A percentile compares a stretch with the other conserved stretches of the same genome.
These are phyloP conservation scores for Apoda limacodes DNA, from an alignment of 2,888 invertebrate genomes.

Conservation along the genomic window DNA sequence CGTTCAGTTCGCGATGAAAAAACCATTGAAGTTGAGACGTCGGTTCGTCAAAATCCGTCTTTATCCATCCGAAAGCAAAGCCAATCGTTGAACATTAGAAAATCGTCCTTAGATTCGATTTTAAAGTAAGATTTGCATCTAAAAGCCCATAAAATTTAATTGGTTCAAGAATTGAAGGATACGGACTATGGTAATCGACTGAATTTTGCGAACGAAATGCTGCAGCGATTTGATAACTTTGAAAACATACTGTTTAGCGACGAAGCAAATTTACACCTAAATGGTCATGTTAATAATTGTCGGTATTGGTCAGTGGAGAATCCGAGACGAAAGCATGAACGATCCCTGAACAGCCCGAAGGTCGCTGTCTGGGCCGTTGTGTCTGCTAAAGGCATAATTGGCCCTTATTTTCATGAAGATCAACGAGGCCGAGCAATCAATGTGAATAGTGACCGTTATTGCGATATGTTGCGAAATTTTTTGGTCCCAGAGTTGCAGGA, in stretches of 20 bases:
- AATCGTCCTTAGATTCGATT: constrained; percentile 16
- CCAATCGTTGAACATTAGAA: constrained; percentile 18
- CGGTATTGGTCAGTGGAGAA: constrained; percentile 14
- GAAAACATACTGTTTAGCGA: constrained; percentile 15
- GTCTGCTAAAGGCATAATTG: no score
- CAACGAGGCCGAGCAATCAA: no score
- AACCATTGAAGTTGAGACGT: constrained; percentile 11
- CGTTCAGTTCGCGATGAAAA: constrained; percentile 7
- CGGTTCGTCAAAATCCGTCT: constrained; percentile 20
- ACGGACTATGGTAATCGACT: constrained; percentile 8
- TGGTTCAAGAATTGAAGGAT: no score
- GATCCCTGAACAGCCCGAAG: constrained; percentile 14
- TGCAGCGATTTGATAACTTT: no score
- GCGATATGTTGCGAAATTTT: constrained; percentile 19
- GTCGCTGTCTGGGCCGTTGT: no score
- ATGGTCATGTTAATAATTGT: constrained; percentile 17
- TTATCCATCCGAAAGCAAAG: constrained; percentile 18
- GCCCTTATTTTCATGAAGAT: no score
- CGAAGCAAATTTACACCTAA: constrained; percentile 17
- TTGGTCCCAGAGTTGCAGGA: constrained; percentile 16
- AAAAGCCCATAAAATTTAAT: no score
- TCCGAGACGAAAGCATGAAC: no score
- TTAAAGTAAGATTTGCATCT: constrained; percentile 12
- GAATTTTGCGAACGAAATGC: constrained; percentile 15
- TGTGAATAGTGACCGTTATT: constrained; percentile 21